Evolutionary conservation across 1,140 invertebrate genomes (phyloP).

Genomic region (Diabrotica undecimpunctata): DNA sequence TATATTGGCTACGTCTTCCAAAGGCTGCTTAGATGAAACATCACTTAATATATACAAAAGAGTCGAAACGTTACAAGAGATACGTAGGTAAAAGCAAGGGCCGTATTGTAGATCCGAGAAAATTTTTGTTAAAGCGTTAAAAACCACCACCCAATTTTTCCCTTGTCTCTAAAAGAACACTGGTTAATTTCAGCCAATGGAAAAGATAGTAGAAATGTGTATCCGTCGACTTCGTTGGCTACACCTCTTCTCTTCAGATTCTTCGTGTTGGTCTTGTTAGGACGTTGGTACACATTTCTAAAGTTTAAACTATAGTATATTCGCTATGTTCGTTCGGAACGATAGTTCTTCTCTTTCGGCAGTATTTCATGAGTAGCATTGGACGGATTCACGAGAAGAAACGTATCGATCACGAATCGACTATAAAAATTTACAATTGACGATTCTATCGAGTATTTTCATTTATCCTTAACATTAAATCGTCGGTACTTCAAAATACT

Average conservation of each 20-base stretch:
- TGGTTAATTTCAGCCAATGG: slow-evolving; percentile 40
- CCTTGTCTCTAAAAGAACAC: slow-evolving; percentile 38
- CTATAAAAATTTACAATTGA: slow-evolving; percentile 31
- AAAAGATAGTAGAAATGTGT: slow-evolving; percentile 44
- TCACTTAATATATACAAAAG: slow-evolving; percentile 38
- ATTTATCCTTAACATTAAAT: slow-evolving; percentile 19
- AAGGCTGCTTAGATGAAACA: slow-evolving; percentile 37
- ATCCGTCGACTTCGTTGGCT: neutral
- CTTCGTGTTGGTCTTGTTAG: too few species aligned
- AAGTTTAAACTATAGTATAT: slow-evolving; percentile 11
- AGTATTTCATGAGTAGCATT: slow-evolving; percentile 39
- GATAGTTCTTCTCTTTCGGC: slow-evolving; percentile 26
- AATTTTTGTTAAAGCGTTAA: slow-evolving; percentile 31
- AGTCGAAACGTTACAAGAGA: slow-evolving; percentile 16
- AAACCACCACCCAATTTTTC: slow-evolving; percentile 45
- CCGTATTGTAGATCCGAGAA: slow-evolving; percentile 20
- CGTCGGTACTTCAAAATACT: slow-evolving; percentile 20
- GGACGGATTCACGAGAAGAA: slow-evolving; percentile 36
- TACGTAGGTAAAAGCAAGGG: slow-evolving; percentile 34
- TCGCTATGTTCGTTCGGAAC: slow-evolving; percentile 12
- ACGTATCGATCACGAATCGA: slow-evolving; percentile 12
- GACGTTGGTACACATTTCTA: slow-evolving; percentile 29
- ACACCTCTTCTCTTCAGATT: too few species aligned
- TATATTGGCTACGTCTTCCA: slow-evolving; percentile 43
- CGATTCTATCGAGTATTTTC: slow-evolving; percentile 27